Evolutionary conservation across 2,113 vertebrate species (phyloP).

Genomic region (Lontra canadensis): DNA sequence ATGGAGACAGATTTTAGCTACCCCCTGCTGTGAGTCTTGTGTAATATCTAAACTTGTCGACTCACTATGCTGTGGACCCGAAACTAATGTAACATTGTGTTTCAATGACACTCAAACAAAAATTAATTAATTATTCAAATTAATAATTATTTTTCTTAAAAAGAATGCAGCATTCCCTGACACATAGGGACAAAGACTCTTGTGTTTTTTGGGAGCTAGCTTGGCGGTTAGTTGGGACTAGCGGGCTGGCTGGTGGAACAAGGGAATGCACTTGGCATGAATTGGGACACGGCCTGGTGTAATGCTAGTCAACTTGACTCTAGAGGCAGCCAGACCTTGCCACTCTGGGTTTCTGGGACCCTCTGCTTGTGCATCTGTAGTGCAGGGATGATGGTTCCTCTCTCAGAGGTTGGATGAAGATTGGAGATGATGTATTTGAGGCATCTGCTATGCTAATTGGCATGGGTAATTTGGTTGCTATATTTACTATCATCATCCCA

Average conservation of each 20-base stretch:
- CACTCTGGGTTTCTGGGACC: neutral
- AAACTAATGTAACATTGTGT: neutral
- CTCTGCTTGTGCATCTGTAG: slow-evolving; percentile 19
- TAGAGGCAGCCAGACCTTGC: neutral
- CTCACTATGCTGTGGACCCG: neutral
- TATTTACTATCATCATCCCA: slow-evolving; percentile 8
- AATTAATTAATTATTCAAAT: neutral
- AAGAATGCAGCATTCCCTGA: neutral
- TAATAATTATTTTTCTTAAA: neutral
- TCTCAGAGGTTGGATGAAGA: neutral
- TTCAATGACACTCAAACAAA: neutral
- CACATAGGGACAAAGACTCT: neutral
- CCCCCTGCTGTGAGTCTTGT: rapidly evolving
- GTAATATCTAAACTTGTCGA: neutral
- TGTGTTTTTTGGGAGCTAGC: neutral
- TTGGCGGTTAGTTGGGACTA: neutral
- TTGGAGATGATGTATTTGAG: neutral
- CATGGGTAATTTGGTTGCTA: neutral
- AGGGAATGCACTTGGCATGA: neutral
- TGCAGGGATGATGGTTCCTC: neutral
- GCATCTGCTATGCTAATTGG: slow-evolving; percentile 20
- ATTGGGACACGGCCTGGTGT: neutral
- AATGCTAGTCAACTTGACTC: neutral
- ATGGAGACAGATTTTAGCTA: neutral
- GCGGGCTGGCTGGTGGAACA: neutral